Conservation (phyloP, 2,797 vertebrate genomes). For the Danio tinwini region DNA sequence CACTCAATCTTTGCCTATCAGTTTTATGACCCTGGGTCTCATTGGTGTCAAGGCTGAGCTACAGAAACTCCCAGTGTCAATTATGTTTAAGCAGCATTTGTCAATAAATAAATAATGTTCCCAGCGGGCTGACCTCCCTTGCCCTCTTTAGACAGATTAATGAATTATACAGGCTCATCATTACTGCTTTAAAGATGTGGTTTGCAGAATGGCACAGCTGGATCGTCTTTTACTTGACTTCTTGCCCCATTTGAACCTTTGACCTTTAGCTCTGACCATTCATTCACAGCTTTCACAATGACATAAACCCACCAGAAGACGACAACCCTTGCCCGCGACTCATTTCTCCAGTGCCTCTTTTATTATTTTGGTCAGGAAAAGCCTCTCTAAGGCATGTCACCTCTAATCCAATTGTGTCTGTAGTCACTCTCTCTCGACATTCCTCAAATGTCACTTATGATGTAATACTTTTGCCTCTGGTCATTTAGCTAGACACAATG, state of each 20-base stretch:
- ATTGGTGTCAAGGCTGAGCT: neutral
- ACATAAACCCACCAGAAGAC: neutral
- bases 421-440: neutral
- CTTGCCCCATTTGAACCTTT: neutral
- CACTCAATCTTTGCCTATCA: neutral
- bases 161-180: neutral
- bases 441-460: constrained; percentile 10
- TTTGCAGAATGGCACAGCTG: neutral
- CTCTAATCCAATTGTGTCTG: constrained; percentile 3
- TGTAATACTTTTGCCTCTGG: neutral
- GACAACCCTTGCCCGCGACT: neutral
- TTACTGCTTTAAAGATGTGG: neutral
- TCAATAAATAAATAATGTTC: neutral
- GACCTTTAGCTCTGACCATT: neutral
- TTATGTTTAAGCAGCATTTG: neutral
- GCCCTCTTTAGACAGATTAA: neutral
- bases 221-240: neutral
- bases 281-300: neutral
- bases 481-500: neutral
- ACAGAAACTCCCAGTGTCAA: neutral
- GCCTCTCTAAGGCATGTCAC: neutral
- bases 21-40: neutral
- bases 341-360: neutral
- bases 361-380: neutral
- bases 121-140: neutral